These are phyloP conservation scores for Vipera ursinii DNA, from an alignment of 2,797 vertebrate genomes.

Conservation along the genomic window DNA sequence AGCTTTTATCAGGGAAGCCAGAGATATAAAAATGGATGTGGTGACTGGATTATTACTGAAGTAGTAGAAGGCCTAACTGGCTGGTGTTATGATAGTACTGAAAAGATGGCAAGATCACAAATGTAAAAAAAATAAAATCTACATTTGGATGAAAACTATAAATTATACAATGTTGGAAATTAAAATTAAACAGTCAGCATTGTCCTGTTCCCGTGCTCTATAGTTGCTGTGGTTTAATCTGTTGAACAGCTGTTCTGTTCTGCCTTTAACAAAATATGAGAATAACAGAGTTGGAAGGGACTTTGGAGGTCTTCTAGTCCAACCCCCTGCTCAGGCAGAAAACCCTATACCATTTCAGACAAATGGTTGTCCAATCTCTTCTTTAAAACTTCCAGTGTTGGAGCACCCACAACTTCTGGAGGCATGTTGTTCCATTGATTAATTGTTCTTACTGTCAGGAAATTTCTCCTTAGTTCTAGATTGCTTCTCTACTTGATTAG, in stretches of 20 bases:
- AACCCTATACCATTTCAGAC: neutral
- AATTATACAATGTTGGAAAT: neutral
- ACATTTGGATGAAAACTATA: neutral
- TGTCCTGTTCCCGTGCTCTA: neutral
- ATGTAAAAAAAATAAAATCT: neutral
- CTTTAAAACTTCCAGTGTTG: too few relatives aligned
- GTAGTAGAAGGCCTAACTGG: neutral
- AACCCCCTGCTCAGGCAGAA: neutral
- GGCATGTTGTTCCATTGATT: too few relatives aligned
- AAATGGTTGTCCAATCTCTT: neutral
- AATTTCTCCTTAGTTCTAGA: neutral
- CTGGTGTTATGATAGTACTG: neutral
- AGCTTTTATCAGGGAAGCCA: neutral
- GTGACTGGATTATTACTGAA: neutral
- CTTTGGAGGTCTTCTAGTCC: neutral
- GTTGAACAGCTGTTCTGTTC: neutral
- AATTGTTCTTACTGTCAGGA: neutral
- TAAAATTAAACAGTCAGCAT: neutral
- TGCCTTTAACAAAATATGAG: neutral
- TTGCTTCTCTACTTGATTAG: neutral
- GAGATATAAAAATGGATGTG: neutral
- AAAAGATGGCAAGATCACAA: neutral
- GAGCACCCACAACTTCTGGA: too few relatives aligned
- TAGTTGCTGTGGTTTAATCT: neutral
- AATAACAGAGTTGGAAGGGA: neutral